Percentiles rank a stretch among this genome's conserved stretches.
phyloP scores from a whole-genome alignment of 2,888 invertebrate species.

The Cetonia aurata region DNA sequence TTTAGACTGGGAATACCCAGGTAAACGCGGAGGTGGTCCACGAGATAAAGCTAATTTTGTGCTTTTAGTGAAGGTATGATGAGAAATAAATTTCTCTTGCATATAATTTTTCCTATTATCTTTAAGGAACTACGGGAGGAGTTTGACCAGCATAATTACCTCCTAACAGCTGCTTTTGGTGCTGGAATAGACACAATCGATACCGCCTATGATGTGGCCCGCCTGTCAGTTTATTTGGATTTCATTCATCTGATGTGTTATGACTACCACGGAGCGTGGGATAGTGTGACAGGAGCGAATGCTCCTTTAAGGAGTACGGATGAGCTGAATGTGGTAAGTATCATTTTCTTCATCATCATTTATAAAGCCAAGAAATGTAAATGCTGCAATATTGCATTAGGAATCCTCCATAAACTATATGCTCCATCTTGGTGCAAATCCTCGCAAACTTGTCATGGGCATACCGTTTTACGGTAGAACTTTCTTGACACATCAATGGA shows the following conservation, averaged over 20 bases:
- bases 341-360: not conserved
- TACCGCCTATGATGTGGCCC: slow-evolving; percentile 80
- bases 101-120: slow-evolving; percentile 21
- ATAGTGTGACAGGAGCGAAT: slow-evolving; percentile 80
- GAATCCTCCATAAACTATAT: slow-evolving; percentile 83
- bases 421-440: slow-evolving; percentile 78
- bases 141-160: slow-evolving; percentile 76
- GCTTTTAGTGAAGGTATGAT: slow-evolving; percentile 76
- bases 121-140: slow-evolving; percentile 78
- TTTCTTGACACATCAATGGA: slow-evolving; percentile 69
- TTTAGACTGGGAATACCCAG: slow-evolving; percentile 90
- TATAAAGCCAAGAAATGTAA: not conserved
- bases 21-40: slow-evolving; percentile 79
- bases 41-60: slow-evolving; percentile 88
- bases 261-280: slow-evolving; percentile 91
- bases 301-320: slow-evolving; percentile 78
- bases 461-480: slow-evolving; percentile 88
- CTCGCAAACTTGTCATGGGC: slow-evolving; percentile 84
- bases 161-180: slow-evolving; percentile 86
- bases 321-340: slow-evolving; percentile 77
- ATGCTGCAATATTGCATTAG: slow-evolving; percentile 64
- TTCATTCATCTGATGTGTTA: slow-evolving; percentile 90
- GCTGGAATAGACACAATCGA: slow-evolving; percentile 83
- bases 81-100: not conserved
- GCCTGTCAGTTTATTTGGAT: slow-evolving; percentile 79